Evolutionary conservation across 2,797 vertebrate genomes (phyloP), one percentile per base, ranked within the genome.

Genomic region (Pteropus rufus): DNA sequence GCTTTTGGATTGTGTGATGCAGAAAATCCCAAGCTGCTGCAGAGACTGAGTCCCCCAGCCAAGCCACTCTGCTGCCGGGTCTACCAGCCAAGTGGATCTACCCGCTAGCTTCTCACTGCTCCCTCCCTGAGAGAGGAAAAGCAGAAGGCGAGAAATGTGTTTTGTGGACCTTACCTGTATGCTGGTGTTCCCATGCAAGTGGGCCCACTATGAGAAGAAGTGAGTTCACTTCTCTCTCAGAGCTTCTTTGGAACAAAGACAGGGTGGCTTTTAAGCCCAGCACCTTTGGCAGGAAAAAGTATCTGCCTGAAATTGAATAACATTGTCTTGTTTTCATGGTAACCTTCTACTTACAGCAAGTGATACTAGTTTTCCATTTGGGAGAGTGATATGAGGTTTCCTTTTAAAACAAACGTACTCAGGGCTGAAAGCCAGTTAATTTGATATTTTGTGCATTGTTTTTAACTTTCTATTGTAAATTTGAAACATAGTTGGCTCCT

Each of bases 251-350:
- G 41, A 85, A 54, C 75, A 70, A 56, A 90, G 60, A 6, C 2
- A 3, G 5, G 79, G 80, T 60, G 29, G 70, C 58, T 75, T 90
- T 39, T 29, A 69, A 70, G 58, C 91, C 31, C 62, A 83, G 91
- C 41, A 8, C 23, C 70, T 64, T 92, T 92, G 92, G 93, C 95
- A 97, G 82, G 96, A 97, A 92, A 96, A 93, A 79, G 72, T 92
- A 95, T 94, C 96, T 65, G 81, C 1, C 10, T 86, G 97, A 97
- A 94, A 97, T n/a, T 73, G 77, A 94, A 64, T 90, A 92, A 36
- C 81, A 15, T 46, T 85, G 96, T 95, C 96, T 98, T 93, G 95
- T 96, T 97, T 96, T 97, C 97, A 76, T 92, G 88, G 97, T 95
- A 92, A 96, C 97, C 87, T 93, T 90, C 62, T 89, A 70, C 96